A percentile compares a stretch with the other conserved stretches of the same genome.
Evolutionary conservation across 2,797 vertebrate genomes (phyloP).

Genomic region (Propithecus deckenii): DNA sequence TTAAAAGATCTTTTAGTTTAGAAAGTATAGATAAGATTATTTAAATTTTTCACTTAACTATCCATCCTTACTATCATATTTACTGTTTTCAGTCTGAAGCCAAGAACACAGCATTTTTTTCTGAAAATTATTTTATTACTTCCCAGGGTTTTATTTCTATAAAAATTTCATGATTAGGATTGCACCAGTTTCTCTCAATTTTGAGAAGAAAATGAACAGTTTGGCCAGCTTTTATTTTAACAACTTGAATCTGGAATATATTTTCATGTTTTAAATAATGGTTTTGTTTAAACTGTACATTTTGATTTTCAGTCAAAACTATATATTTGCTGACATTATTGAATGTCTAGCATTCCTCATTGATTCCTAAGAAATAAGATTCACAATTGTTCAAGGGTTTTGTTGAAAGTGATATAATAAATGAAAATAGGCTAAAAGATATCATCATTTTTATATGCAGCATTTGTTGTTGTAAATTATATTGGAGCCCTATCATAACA

Average conservation of each 20-base stretch:
- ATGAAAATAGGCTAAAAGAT: slow-evolving; percentile 31
- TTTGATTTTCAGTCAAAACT: not conserved
- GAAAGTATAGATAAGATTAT: not conserved
- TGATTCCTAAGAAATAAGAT: not conserved
- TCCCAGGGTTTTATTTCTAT: not conserved
- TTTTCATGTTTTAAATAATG: slow-evolving; percentile 39
- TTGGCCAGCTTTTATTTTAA: not conserved
- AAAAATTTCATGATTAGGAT: not conserved
- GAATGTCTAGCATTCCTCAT: not conserved
- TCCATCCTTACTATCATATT: not conserved
- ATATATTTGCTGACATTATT: not conserved
- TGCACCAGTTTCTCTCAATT: not conserved
- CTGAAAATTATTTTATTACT: not conserved
- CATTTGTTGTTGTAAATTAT: slow-evolving; percentile 40
- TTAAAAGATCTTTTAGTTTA: not conserved
- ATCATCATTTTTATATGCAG: not conserved
- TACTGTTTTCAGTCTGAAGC: not conserved
- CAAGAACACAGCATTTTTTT: not conserved
- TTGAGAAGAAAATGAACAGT: slow-evolving; percentile 13
- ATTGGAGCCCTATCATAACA: not conserved
- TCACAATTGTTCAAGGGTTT: not conserved
- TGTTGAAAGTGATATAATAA: slow-evolving; percentile 49
- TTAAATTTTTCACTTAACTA: not conserved
- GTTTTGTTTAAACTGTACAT: not conserved
- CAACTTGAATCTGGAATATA: not conserved